Evolutionary conservation across 2,888 invertebrate species (phyloP).

Genomic region (Polymixis flavicincta): DNA sequence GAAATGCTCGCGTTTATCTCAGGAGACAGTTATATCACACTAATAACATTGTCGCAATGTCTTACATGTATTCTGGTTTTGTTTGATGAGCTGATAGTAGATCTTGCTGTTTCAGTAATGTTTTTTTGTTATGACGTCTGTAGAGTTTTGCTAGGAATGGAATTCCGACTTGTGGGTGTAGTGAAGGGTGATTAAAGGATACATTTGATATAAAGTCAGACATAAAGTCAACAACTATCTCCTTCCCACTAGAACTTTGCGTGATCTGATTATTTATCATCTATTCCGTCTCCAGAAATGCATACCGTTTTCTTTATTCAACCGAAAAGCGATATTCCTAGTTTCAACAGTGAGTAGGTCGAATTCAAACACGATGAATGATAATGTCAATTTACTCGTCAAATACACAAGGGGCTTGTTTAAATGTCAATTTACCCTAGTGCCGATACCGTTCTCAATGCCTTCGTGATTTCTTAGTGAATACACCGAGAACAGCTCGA

Average conservation of each 20-base stretch:
- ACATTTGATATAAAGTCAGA: background rate
- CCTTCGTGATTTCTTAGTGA: constrained; percentile 15
- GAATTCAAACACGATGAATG: background rate
- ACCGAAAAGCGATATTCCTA: background rate
- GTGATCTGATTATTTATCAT: background rate
- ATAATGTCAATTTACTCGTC: background rate
- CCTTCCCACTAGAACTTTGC: background rate
- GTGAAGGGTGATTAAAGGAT: constrained; percentile 7
- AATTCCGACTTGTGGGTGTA: background rate
- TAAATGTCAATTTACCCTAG: constrained; percentile 36
- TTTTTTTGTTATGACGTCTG: background rate
- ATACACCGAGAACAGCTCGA: constrained; percentile 3
- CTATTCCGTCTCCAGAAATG: background rate
- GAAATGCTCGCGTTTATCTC: constrained; percentile 59
- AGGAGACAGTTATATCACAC: constrained; percentile 59
- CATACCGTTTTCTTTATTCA: constrained; percentile 1
- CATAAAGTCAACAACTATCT: constrained; percentile 3
- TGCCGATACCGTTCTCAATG: background rate
- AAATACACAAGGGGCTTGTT: constrained; percentile 16
- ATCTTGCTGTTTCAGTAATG: constrained; percentile 15
- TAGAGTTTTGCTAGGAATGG: background rate
- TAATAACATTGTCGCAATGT: constrained; percentile 57
- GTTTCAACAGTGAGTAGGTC: background rate
- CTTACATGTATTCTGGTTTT: constrained; percentile 52
- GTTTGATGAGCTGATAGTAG: constrained; percentile 52